Evolutionary conservation across 23 tunicate species (phyloP).

Genomic region (Styela plicata): DNA sequence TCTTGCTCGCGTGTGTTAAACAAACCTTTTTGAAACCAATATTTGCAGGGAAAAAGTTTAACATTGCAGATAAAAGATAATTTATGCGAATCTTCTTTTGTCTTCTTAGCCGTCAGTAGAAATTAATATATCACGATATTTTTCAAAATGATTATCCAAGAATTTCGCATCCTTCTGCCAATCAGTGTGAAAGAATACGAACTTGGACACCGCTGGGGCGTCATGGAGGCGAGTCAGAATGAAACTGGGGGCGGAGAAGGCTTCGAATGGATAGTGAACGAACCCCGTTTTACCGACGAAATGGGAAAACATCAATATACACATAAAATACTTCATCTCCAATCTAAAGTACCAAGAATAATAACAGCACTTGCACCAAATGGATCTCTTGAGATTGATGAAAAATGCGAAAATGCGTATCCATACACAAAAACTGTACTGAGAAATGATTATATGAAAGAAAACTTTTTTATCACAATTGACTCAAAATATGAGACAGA

Average conservation of each 20-base stretch:
- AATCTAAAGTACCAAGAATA: slow-evolving; percentile 49
- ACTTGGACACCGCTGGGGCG: slow-evolving; percentile 52
- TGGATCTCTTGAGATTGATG: slow-evolving; percentile 36
- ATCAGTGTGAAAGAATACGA: slow-evolving; percentile 68
- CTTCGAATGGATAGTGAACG: slow-evolving; percentile 50
- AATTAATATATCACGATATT: too few species aligned
- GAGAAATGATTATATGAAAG: slow-evolving; percentile 65
- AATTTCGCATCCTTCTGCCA: slow-evolving; percentile 65
- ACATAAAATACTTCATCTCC: slow-evolving; percentile 45
- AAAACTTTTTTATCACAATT: slow-evolving; percentile 35
- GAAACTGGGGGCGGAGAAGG: slow-evolving; percentile 97
- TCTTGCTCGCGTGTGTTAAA: too few species aligned
- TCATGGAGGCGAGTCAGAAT: slow-evolving; percentile 62
- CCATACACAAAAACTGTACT: slow-evolving; percentile 64
- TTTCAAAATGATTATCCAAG: slow-evolving; percentile 55
- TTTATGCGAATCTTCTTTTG: too few species aligned
- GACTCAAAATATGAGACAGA: slow-evolving; percentile 34
- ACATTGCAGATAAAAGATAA: too few species aligned
- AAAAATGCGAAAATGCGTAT: slow-evolving; percentile 60
- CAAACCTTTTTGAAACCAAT: too few species aligned
- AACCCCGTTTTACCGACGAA: slow-evolving; percentile 43
- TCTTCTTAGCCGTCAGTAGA: too few species aligned
- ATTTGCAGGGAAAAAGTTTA: too few species aligned
- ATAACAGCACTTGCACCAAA: slow-evolving; percentile 29
- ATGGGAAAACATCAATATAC: slow-evolving; percentile 55